A percentile compares a stretch with the other conserved stretches of the same genome.
Conservation (phyloP, 2,888 invertebrate genomes). For the Lithophane leautieri region DNA sequence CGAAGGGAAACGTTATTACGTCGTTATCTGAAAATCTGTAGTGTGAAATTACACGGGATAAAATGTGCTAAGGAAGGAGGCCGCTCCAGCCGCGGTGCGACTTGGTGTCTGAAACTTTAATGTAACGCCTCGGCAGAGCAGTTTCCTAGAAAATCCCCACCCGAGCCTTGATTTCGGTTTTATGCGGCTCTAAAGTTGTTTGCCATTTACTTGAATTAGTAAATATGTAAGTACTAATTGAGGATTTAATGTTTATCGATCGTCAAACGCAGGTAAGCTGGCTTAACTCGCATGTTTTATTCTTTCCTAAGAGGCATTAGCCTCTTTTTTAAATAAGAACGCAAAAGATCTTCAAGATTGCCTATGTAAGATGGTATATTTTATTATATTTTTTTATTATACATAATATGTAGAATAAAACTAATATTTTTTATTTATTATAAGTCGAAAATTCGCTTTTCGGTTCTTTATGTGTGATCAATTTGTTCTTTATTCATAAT, state of each 20-base stretch:
- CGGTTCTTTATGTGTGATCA: background rate
- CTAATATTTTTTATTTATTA: no score
- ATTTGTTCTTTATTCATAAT: background rate
- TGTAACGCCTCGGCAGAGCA: conserved; percentile 77
- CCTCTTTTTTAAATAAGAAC: no score
- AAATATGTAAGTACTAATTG: conserved; percentile 61
- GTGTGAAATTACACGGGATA: conserved; percentile 81
- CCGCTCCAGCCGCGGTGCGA: conserved; percentile 59
- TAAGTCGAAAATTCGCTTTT: background rate
- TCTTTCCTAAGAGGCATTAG: conserved; percentile 29
- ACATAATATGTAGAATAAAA: no score
- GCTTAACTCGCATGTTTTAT: conserved; percentile 33
- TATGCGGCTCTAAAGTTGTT: conserved; percentile 78
- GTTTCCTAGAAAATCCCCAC: conserved; percentile 78
- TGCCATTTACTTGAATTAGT: conserved; percentile 79
- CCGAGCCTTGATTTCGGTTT: conserved; percentile 81
- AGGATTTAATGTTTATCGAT: conserved; percentile 53
- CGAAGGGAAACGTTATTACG: conserved; percentile 71
- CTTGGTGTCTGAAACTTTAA: conserved; percentile 83
- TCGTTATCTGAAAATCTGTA: conserved; percentile 75
- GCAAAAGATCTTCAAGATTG: background rate
- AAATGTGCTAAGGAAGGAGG: conserved; percentile 75
- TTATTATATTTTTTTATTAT: no score
- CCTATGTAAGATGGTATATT: background rate
- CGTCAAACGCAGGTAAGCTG: conserved; percentile 39